Evolutionary conservation across 2,888 invertebrate genomes (phyloP).

Genomic region (Latrodectus hesperus): DNA sequence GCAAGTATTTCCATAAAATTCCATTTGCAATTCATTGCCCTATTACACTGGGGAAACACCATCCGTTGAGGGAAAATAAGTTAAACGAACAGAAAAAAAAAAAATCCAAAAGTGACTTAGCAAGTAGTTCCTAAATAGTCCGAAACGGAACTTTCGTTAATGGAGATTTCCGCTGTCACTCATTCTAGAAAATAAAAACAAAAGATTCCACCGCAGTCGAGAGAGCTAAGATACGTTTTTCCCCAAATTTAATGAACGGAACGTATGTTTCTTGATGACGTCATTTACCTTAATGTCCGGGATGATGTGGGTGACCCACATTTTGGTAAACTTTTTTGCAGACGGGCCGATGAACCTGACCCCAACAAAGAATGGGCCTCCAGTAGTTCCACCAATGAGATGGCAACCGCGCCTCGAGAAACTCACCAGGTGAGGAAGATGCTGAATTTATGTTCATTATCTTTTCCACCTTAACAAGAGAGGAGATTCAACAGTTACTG

Average conservation of each 20-base stretch:
- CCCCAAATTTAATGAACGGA: conserved; percentile 20
- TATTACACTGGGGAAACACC: too few relatives aligned
- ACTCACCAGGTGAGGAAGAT: conserved; percentile 18
- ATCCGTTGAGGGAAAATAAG: neutral
- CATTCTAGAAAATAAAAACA: neutral
- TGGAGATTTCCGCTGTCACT: neutral
- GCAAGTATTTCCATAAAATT: too few relatives aligned
- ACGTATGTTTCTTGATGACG: conserved; percentile 40
- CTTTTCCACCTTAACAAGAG: neutral
- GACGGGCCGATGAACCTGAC: conserved; percentile 67
- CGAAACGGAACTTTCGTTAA: conserved; percentile 1
- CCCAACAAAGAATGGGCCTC: conserved; percentile 41
- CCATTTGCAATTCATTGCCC: too few relatives aligned
- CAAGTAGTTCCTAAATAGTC: neutral
- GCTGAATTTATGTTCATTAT: conserved; percentile 12
- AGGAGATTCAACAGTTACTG: neutral
- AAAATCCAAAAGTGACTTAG: neutral
- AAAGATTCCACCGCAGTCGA: neutral
- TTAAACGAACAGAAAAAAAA: neutral
- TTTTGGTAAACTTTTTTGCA: conserved; percentile 34
- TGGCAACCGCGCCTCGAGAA: conserved; percentile 35
- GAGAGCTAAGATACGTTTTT: neutral
- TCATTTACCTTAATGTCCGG: conserved; percentile 54
- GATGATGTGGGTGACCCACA: conserved; percentile 58
- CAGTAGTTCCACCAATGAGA: conserved; percentile 31